Conservation (phyloP, 2,113 vertebrate species). For the Procavia capensis region DNA sequence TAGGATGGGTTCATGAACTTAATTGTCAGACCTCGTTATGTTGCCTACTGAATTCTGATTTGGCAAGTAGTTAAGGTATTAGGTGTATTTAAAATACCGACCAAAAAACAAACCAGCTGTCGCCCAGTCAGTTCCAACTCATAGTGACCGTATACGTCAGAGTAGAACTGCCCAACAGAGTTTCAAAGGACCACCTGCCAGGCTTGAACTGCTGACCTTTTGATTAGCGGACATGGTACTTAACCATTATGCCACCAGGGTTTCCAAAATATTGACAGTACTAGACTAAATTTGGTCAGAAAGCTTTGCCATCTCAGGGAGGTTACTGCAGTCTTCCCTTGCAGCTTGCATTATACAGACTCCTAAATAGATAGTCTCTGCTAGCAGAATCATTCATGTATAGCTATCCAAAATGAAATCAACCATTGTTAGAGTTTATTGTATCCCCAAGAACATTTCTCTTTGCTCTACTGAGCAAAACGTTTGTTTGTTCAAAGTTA, state of each 20-base stretch:
- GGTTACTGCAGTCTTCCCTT: background rate
- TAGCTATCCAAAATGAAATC: background rate
- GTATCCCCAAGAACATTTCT: background rate
- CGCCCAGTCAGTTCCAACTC: too few relatives aligned
- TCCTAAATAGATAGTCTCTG: background rate
- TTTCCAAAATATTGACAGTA: background rate
- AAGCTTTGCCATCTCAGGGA: background rate
- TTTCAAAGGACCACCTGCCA: too few relatives aligned
- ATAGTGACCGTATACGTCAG: too few relatives aligned
- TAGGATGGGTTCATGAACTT: too few relatives aligned
- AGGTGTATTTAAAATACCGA: background rate
- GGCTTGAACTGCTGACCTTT: too few relatives aligned
- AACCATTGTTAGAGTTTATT: background rate
- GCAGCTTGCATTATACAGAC: background rate
- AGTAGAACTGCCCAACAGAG: too few relatives aligned
- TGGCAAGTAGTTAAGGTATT: background rate
- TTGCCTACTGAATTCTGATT: background rate
- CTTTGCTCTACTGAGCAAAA: background rate
- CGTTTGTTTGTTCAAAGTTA: conserved; percentile 1
- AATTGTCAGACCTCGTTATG: too few relatives aligned
- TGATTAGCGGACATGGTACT: too few relatives aligned
- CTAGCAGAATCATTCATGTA: background rate
- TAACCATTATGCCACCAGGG: too few relatives aligned
- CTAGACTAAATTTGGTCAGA: background rate
- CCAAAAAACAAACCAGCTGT: too few relatives aligned